Evolutionary conservation across 1,140 invertebrate species (phyloP), one percentile per base, ranked within the genome.

Genomic region (Streblospio benedicti): DNA sequence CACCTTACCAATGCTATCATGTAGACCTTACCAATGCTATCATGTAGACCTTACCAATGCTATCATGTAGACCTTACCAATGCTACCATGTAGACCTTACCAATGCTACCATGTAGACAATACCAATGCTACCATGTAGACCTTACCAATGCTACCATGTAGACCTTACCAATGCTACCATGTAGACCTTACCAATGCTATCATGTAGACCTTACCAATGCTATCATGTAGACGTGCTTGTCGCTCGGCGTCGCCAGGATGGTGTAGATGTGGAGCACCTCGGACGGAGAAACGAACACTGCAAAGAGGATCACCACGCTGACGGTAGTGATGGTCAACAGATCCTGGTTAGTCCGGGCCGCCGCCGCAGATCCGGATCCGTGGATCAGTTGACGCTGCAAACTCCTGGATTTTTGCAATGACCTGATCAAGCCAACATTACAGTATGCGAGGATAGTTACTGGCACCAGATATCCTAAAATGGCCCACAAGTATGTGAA

Each of bases 221-320:
- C n/a, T n/a, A n/a, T n/a, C n/a, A n/a, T n/a, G n/a, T n/a, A n/a
- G n/a, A n/a, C n/a, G n/a, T n/a, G n/a, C n/a, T n/a, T n/a, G n/a
- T n/a, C n/a, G n/a, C n/a, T n/a, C 33, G 32, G 53, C 5, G 30
- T 20, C 5, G 23, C 53, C 6, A 38, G 32, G 31, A 3, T 23
- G 25, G 28, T 28, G 44, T 61, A 56, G 53, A 62, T 50, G 35
- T 27, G 27, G 28, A 59, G 45, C 31, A 73, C 65, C 58, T 76
- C 72, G 0, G 71, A 74, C 12, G 74, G 74, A 2, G 74, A 72
- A 16, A 76, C 72, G 3, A 76, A 60, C 31, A 73, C 67, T 50
- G 72, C 62, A 51, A 74, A 76, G 67, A 74, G 69, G 12, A 71
- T 66, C 2, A 74, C 68, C 14, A 76, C 71, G n/a, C 68, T 68